These are phyloP conservation scores for Lepeophtheirus nordmannii DNA, from an alignment of 2,888 invertebrate genomes.

Conservation along the genomic window DNA sequence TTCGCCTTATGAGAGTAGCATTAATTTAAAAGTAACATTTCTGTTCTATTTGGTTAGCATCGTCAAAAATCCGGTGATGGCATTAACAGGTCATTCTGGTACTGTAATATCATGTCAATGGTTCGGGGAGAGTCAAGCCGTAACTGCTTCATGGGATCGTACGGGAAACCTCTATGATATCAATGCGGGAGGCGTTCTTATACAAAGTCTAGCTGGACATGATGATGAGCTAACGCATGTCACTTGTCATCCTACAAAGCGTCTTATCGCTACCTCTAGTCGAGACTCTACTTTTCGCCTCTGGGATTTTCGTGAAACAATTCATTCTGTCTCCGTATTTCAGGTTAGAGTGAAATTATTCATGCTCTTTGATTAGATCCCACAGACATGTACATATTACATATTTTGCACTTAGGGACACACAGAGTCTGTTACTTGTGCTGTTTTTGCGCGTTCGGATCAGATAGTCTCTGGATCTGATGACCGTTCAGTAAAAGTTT, in stretches of 20 bases:
- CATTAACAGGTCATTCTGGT: conserved; percentile 59
- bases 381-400: neutral
- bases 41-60: conserved; percentile 32
- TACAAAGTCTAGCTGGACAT: conserved; percentile 48
- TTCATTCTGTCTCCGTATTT: conserved; percentile 96
- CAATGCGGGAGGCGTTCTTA: conserved; percentile 53
- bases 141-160: conserved; percentile 97
- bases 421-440: conserved; percentile 86
- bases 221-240: conserved; percentile 92
- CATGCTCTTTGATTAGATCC: neutral
- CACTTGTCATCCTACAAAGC: conserved; percentile 72
- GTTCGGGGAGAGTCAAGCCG: conserved; percentile 45
- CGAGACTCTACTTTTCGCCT: conserved; percentile 92
- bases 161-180: conserved; percentile 87
- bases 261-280: conserved; percentile 86
- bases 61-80: conserved; percentile 64
- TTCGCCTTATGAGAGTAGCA: no score
- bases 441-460: conserved; percentile 84
- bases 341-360: conserved; percentile 40
- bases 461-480: conserved; percentile 95
- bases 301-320: conserved; percentile 94
- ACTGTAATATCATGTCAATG: conserved; percentile 94
- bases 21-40: no score
- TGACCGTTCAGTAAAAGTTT: conserved; percentile 57
- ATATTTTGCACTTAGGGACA: conserved; percentile 53